A percentile compares a stretch with the other conserved stretches of the same genome.
Evolutionary conservation across 2,888 invertebrate species (phyloP).

Genomic region (Crioceris asparagi): DNA sequence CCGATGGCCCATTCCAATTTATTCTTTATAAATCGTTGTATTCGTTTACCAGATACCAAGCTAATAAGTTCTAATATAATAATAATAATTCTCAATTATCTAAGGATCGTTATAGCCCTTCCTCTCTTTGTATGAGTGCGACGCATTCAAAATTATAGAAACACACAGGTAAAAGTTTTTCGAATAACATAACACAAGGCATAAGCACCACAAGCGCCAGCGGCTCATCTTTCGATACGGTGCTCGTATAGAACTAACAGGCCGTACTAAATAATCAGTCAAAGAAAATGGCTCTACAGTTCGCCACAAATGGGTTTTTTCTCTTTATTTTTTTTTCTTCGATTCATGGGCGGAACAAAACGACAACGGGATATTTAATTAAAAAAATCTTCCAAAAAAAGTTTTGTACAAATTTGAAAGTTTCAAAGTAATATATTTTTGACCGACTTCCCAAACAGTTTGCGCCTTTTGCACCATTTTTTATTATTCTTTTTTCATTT

Average conservation of each 20-base stretch:
- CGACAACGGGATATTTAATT: too few species aligned
- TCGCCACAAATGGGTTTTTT: conserved; percentile 2
- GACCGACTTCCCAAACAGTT: too few species aligned
- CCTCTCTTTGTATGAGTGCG: background rate
- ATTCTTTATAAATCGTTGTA: too few species aligned
- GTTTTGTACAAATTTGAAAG: too few species aligned
- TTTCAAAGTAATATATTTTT: too few species aligned
- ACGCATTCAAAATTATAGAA: conserved; percentile 5
- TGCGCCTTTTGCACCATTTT: too few species aligned
- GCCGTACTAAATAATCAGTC: conserved; percentile 22
- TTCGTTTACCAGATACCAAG: too few species aligned
- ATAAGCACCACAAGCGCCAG: background rate
- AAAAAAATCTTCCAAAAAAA: too few species aligned
- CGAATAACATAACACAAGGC: too few species aligned
- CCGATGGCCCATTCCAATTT: too few species aligned
- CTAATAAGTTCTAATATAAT: conserved; percentile 1
- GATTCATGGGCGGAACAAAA: background rate
- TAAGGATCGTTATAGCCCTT: conserved; percentile 11
- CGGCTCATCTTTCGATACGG: conserved; percentile 25
- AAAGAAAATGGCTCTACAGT: conserved; percentile 13
- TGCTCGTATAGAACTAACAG: conserved; percentile 26
- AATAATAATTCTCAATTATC: conserved; percentile 10
- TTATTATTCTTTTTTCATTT: too few species aligned
- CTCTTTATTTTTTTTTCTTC: conserved; percentile 1
- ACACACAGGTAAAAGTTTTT: conserved; percentile 11